Percentiles rank a stretch among this genome's conserved stretches.
These are phyloP conservation scores for Armadillidium nasatum DNA, from an alignment of 1,140 invertebrate species.

Conservation along the genomic window DNA sequence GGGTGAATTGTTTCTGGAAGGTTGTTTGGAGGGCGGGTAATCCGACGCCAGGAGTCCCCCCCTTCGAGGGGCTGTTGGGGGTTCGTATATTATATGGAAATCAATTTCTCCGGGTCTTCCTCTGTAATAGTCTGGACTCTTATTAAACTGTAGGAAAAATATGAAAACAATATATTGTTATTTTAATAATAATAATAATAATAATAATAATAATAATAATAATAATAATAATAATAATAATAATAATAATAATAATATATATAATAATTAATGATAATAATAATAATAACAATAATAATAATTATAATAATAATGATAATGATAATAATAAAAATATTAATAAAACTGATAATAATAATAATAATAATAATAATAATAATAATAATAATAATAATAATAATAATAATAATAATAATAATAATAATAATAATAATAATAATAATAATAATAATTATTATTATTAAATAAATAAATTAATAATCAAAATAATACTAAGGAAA, in stretches of 20 bases:
- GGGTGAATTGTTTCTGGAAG: background rate
- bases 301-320: no score
- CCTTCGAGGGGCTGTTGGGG: constrained; percentile 16
- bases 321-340: no score
- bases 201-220: no score
- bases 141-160: constrained; percentile 65
- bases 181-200: no score
- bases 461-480: background rate
- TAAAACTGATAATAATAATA: background rate
- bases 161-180: no score
- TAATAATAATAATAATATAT: no score
- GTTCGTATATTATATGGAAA: constrained; percentile 39
- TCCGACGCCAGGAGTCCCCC: background rate
- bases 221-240: no score
- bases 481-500: constrained; percentile 25
- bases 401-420: background rate
- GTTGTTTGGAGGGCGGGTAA: background rate
- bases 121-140: constrained; percentile 70
- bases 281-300: no score
- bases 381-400: constrained; percentile 9
- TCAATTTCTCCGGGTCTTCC: constrained; percentile 70
- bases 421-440: constrained; percentile 4
- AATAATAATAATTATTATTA: constrained; percentile 2
- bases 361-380: constrained; percentile 4
- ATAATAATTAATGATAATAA: no score